Base-by-base conservation (phyloP, 2,888 invertebrate species). In the Lasiommata megera region DNA sequence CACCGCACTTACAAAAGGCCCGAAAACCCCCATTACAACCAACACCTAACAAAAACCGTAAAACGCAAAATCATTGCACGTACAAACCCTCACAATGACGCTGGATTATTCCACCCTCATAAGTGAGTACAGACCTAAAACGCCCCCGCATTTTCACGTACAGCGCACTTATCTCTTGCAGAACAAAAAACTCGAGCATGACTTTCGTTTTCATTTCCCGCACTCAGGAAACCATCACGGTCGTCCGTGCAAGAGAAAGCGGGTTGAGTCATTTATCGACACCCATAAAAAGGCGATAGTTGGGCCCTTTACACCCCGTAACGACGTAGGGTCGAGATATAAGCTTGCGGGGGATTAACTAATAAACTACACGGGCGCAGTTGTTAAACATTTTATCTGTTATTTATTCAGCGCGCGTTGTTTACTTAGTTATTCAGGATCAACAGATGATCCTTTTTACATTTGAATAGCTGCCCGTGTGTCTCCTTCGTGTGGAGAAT, bases 251-350 rank as follows among this genome's bases (percentile, higher is more conserved):
- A 54, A 31, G 53, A 43, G 48, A 54, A 52, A 50, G 61, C 58
- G 62, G 59, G 60, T 54, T 29, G 51, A 57, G 61, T 61, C 65
- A 61, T 68, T 76, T 78, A 76, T 76, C 70, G 73, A 63, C 61
- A 57, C 64, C 62, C 74, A 70, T 77, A 77, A 77, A 76, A 74
- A 68, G 68, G 57, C 67, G 67, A 73, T 73, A 73, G 75, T 73
- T 69, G 66, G 68, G 65, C 69, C 74, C 68, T 76, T 74, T 71
- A 67, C 63, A 60, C 52, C 58, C 31, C 65, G 65, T 69, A 67
- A 60, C 52, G 58, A 52, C 46, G 54, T 23, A 54, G 60, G 63
- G 60, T 60, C 60, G 56, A 56, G 60, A 62, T 62, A 60, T 46
- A 16, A 48, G 50, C 44, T 58, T 51, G 50, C 38, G 47, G 56